Evolutionary conservation across 64 coral and sea anemone species (phyloP), one percentile per base, ranked within the genome.

Genomic region (Platygyra sinensis): DNA sequence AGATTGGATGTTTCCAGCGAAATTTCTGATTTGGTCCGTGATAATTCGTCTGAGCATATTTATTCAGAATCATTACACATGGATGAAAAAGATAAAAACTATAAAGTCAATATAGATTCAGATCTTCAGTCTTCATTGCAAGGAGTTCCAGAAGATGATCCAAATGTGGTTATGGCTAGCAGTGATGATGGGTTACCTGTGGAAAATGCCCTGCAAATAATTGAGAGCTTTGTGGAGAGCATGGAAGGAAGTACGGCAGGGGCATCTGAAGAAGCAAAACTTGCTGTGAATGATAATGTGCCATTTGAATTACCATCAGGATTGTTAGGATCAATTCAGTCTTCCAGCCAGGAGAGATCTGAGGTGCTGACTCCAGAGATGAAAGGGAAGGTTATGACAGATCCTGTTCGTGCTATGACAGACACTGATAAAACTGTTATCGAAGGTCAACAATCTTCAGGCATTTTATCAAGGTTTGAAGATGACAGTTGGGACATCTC

Each of bases 141-240:
- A 65, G 62, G 38, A n/a, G 11, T 62, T 83, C 61, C 17, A 12
- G 46, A n/a, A 71, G 36, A 71, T 71, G 81, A 51, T 72, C 22
- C 27, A 18, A 85, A 69, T 85, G 81, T 51, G 13, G 39, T 13
- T 50, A 60, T 25, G 29, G 64, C 65, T 33, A 20, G 22, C 71
- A 24, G 3, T 28, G 62, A 71, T 38, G 62, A 71, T 46, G 63
- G 81, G 33, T 38, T 50, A 49, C 62, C 63, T 71, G 62, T 85
- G 62, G 81, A 69, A 24, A 85, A 51, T 85, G 81, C 81, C 42
- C 16, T 85, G 30, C 81, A 85, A 51, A 85, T 85, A 69, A 85
- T 85, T 71, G 81, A 69, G 71, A 85, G 81, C 24, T 85, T 85
- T 52, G 81, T 85, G 24, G 81, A 85, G 64, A 85, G 81, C 63